phyloP scores from a whole-genome alignment of 2,113 vertebrate genomes.

The Cavia aperea region DNA sequence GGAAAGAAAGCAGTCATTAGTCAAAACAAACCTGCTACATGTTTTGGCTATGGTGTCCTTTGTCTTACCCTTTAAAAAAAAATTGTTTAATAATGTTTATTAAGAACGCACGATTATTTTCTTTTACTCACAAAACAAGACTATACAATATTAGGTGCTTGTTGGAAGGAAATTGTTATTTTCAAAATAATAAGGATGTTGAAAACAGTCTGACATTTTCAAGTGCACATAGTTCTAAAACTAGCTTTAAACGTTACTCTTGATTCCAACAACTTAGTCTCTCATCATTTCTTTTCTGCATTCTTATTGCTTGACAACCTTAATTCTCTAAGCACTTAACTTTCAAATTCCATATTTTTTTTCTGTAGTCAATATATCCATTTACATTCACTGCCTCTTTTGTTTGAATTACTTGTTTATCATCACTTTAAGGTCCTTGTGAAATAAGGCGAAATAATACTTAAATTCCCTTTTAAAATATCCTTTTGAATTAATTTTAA shows the following conservation, averaged over 20 bases:
- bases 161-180: not conserved
- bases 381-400: not conserved
- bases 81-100: not conserved
- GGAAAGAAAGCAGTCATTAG: not conserved
- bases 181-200: not conserved
- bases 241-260: not conserved
- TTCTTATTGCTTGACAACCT: not conserved
- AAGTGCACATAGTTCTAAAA: not conserved
- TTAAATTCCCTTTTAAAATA: not conserved
- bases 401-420: not conserved
- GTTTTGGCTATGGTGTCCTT: not conserved
- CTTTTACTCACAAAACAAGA: not conserved
- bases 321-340: not conserved
- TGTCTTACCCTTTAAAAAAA: not conserved
- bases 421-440: not conserved
- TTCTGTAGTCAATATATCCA: not conserved
- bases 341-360: not conserved
- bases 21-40: conserved; percentile 12
- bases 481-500: not conserved
- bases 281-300: not conserved
- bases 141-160: not conserved
- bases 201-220: not conserved
- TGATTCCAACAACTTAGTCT: not conserved
- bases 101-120: not conserved
- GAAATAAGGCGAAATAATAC: not conserved